Percentiles rank a stretch among this genome's conserved stretches.
These are phyloP conservation scores for Syritta pipiens DNA, from an alignment of 2,888 invertebrate species.

Conservation along the genomic window DNA sequence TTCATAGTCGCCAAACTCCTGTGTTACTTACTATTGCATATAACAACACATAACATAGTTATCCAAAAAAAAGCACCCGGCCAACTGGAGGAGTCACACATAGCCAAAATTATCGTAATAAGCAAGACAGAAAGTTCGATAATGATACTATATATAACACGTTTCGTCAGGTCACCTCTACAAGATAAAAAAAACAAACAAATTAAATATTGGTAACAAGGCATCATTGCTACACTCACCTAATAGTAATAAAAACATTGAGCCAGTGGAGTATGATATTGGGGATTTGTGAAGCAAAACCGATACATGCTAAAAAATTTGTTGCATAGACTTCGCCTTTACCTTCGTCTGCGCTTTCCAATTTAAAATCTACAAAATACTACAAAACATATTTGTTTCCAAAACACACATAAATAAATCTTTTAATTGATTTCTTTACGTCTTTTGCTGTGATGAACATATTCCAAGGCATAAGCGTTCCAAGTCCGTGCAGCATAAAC, in stretches of 20 bases:
- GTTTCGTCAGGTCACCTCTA: constrained; percentile 91
- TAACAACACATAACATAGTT: constrained; percentile 90
- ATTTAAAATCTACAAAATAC: constrained; percentile 95
- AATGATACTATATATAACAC: constrained; percentile 93
- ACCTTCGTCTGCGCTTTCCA: constrained; percentile 82
- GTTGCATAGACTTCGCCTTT: constrained; percentile 81
- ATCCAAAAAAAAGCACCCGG: constrained; percentile 91
- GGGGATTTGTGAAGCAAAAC: constrained; percentile 95
- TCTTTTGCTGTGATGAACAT: constrained; percentile 98
- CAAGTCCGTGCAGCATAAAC: constrained; percentile 95
- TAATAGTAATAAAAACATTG: constrained; percentile 92
- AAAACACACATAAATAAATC: constrained; percentile 61
- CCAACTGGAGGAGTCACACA: constrained; percentile 90
- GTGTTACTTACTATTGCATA: constrained; percentile 92
- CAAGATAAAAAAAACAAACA: constrained; percentile 16
- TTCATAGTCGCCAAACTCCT: too few species aligned
- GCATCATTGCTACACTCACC: constrained; percentile 84
- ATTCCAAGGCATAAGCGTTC: constrained; percentile 97
- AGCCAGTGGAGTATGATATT: constrained; percentile 96
- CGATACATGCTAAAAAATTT: constrained; percentile 91
- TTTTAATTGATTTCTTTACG: constrained; percentile 80
- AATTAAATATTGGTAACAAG: constrained; percentile 15
- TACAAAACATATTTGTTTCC: too few species aligned
- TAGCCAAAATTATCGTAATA: constrained; percentile 91
- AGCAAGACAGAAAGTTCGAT: constrained; percentile 90